Conservation (phyloP, 1,140 invertebrate species). For the Zaprionus vittiger region DNA sequence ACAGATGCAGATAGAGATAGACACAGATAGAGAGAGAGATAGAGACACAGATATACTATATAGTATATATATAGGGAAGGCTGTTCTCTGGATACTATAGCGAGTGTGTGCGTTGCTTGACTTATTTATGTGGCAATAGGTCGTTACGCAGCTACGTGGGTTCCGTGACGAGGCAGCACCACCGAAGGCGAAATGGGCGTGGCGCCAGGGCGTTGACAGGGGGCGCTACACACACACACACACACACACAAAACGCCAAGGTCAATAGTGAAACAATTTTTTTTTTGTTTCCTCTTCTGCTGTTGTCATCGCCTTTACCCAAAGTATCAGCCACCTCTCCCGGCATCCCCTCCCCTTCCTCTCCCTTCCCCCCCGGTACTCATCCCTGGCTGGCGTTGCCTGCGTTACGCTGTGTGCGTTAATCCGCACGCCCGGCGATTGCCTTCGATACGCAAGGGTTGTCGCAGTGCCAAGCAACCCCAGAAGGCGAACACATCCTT, state of each 20-base stretch:
- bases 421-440: conserved; percentile 62
- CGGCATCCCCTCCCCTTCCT: background rate
- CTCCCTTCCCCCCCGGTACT: background rate
- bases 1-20: background rate
- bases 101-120: conserved; percentile 29
- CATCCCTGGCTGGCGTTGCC: conserved; percentile 9
- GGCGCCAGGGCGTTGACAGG: conserved; percentile 36
- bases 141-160: conserved; percentile 8
- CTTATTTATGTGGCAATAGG: conserved; percentile 46
- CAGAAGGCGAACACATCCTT: conserved; percentile 7
- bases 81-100: background rate
- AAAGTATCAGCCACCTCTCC: conserved; percentile 15
- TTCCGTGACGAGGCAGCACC: background rate
- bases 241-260: conserved; percentile 33
- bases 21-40: background rate
- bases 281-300: background rate
- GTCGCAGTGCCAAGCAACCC: conserved; percentile 11
- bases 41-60: background rate
- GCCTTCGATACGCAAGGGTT: conserved; percentile 55
- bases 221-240: conserved; percentile 10
- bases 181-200: background rate
- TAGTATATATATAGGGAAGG: conserved; percentile 6
- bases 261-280: conserved; percentile 57
- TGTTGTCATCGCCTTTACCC: conserved; percentile 44
- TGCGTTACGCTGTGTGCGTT: conserved; percentile 57